Conservation (phyloP, 2,113 vertebrate genomes). For the Toxotes chatareus region DNA sequence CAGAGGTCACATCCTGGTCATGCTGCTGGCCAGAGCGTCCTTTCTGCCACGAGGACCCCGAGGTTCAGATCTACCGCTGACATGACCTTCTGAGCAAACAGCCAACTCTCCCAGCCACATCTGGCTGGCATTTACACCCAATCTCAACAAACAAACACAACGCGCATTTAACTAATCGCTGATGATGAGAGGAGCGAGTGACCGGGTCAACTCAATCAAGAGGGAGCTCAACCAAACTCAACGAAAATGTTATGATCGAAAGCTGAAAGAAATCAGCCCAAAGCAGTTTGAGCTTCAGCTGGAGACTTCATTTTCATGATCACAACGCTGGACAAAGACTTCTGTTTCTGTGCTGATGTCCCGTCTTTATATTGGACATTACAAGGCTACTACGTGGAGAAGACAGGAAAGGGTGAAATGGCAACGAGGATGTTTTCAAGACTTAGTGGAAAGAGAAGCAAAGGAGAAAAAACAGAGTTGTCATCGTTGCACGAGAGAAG, state of each 20-base stretch:
- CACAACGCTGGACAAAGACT: not conserved
- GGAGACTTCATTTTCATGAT: not conserved
- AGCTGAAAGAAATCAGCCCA: slow-evolving; percentile 4
- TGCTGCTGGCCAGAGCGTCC: slow-evolving; percentile 84
- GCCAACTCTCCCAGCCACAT: slow-evolving; percentile 82
- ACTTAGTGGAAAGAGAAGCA: slow-evolving; percentile 9
- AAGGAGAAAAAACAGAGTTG: slow-evolving; percentile 39
- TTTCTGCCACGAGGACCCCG: slow-evolving; percentile 78
- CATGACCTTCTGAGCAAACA: slow-evolving; percentile 86
- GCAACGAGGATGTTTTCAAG: not conserved
- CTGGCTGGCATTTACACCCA: slow-evolving; percentile 91
- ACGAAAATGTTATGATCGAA: slow-evolving; percentile 18
- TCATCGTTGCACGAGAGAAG: slow-evolving; percentile 28
- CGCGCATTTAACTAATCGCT: slow-evolving; percentile 67
- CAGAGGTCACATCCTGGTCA: slow-evolving; percentile 80
- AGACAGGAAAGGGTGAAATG: slow-evolving; percentile 14
- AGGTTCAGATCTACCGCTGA: slow-evolving; percentile 87
- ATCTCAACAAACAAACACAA: slow-evolving; percentile 88
- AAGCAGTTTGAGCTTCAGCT: not conserved
- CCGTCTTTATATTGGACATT: not conserved
- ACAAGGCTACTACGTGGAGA: not conserved
- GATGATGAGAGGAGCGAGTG: slow-evolving; percentile 49
- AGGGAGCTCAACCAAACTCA: not conserved
- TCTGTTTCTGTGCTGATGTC: not conserved
- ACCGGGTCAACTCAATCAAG: slow-evolving; percentile 56